Evolutionary conservation across 1,140 invertebrate species (phyloP).

Genomic region (Nixonia krombeini): DNA sequence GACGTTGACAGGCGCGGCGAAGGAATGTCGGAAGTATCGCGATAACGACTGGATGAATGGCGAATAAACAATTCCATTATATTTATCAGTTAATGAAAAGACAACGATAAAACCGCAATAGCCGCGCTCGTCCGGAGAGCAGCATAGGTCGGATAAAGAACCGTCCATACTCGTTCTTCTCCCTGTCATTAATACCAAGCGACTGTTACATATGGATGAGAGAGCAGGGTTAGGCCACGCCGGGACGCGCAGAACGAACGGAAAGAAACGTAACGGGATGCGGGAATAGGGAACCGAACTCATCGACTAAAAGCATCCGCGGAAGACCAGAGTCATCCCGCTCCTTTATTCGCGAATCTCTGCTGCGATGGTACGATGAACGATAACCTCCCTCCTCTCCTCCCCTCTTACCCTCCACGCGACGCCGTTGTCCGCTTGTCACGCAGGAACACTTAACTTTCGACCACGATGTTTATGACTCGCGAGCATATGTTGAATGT

Average conservation of each 20-base stretch:
- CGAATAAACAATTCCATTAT: constrained; percentile 64
- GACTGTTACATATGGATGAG: constrained; percentile 73
- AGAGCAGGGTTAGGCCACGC: constrained; percentile 55
- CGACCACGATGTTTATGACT: constrained; percentile 31
- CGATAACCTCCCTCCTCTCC: too few species aligned
- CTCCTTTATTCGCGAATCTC: constrained; percentile 53
- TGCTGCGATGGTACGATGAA: constrained; percentile 18
- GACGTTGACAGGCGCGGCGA: too few species aligned
- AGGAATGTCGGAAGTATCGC: too few species aligned
- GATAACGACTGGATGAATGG: constrained; percentile 10
- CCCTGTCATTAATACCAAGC: constrained; percentile 70
- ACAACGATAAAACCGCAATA: constrained; percentile 61
- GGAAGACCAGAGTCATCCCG: constrained; percentile 60
- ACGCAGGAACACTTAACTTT: constrained; percentile 28
- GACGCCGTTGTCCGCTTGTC: constrained; percentile 12
- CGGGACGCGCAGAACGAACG: constrained; percentile 54
- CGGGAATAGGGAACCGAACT: constrained; percentile 63
- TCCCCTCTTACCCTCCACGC: too few species aligned
- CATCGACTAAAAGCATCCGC: constrained; percentile 72
- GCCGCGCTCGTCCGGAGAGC: constrained; percentile 3
- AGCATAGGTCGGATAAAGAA: constrained; percentile 40
- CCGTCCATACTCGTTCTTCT: constrained; percentile 25
- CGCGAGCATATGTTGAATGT: constrained; percentile 10
- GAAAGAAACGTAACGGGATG: constrained; percentile 63
- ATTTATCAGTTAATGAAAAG: constrained; percentile 66